Evolutionary conservation across 2,888 invertebrate species (phyloP), one percentile per base, ranked within the genome.

Genomic region (Allolobophora icterica): DNA sequence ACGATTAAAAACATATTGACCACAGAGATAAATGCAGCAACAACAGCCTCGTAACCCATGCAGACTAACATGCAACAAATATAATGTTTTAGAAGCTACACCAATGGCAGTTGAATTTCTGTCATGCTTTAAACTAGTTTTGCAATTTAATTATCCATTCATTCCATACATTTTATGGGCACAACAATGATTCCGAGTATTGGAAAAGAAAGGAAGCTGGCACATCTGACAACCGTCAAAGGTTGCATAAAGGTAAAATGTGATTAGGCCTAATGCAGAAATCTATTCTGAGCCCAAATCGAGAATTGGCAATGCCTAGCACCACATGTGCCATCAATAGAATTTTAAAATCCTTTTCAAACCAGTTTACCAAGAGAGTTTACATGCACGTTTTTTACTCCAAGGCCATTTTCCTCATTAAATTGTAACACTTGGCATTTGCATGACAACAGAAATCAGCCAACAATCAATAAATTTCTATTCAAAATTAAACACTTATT

Each of bases 61-160:
- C 71, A 71, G 71, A 71, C n/a, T 71, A 71, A 71, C 71, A 71
- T 71, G 71, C 71, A 71, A 71, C 71, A 71, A n/a, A n/a, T n/a
- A 71, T 71, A 30, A n/a, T n/a, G n/a, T 71, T 71, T 71, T 71
- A n/a, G 0, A 71, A 71, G 71, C 71, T 71, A 71, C 30, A 71
- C n/a, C 6, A 71, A 71, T 17, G 17, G 71, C 30, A 71, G n/a
- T n/a, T n/a, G 71, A 58, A n/a, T 71, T 30, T 71, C n/a, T 71
- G n/a, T n/a, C 71, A 71, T 71, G 71, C 71, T n/a, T n/a, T 71
- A n/a, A n/a, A n/a, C 71, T n/a, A 71, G n/a, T 71, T 52, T n/a
- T 13, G 11, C 71, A 71, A n/a, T 0, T 71, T 71, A n/a, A 71
- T 11, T n/a, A 71, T n/a, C 71, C 71, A 71, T 71, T n/a, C 71